Evolutionary conservation across 37 sponge, comb jelly and placozoan genomes (phyloP).

Genomic region (Cliona cf. orientalis): DNA sequence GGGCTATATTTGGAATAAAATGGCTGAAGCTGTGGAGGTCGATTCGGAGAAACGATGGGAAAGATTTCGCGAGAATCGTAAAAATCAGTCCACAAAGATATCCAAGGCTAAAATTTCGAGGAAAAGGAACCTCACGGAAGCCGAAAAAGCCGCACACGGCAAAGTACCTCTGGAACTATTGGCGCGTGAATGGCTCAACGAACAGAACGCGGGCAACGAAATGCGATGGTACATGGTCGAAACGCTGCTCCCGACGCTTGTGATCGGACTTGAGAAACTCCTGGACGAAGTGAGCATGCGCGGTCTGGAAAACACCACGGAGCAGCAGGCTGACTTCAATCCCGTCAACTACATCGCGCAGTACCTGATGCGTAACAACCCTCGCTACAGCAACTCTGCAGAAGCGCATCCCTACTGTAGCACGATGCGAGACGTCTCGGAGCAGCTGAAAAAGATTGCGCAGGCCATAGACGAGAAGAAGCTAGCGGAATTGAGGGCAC

Average conservation of each 20-base stretch:
- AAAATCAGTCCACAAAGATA: too few species aligned
- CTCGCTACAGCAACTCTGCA: constrained; percentile 70
- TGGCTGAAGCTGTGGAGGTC: too few species aligned
- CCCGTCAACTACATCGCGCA: constrained; percentile 95
- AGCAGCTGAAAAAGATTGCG: constrained; percentile 58
- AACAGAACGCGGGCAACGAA: constrained; percentile 9
- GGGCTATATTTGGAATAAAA: too few species aligned
- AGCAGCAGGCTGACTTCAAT: constrained; percentile 75
- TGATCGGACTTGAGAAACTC: constrained; percentile 85
- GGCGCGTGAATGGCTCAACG: constrained; percentile 79
- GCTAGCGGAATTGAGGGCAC: constrained; percentile 51
- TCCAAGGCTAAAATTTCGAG: too few species aligned
- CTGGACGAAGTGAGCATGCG: constrained; percentile 66
- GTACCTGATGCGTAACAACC: constrained; percentile 97
- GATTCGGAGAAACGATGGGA: too few species aligned
- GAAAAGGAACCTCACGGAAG: constrained; percentile 2
- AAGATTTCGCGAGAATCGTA: too few species aligned
- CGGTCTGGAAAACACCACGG: constrained; percentile 42
- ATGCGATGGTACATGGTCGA: constrained; percentile 69
- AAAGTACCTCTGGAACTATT: constrained; percentile 73
- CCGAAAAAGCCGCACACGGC: constrained; percentile 1
- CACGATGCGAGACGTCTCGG: constrained; percentile 51
- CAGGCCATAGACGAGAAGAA: constrained; percentile 52
- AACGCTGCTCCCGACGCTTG: constrained; percentile 77
- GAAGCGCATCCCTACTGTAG: constrained; percentile 79